Percentiles rank a stretch among this genome's conserved stretches.
Conservation (phyloP, 2,888 invertebrate genomes). For the Horisme vitalbata region DNA sequence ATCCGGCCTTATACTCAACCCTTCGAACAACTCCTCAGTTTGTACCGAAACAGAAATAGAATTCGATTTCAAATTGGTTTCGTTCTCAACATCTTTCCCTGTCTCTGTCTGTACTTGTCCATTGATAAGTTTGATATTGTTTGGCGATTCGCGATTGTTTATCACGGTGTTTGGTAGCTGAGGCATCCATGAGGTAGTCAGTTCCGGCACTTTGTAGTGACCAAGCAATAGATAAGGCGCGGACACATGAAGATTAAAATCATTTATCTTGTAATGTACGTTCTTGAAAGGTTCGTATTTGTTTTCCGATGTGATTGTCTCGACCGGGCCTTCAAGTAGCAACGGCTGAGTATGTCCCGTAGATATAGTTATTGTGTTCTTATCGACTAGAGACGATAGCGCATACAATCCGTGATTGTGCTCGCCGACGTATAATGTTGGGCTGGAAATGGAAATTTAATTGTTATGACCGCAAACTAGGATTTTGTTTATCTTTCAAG, state of each 20-base stretch:
- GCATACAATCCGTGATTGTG: slow-evolving; percentile 93
- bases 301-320: slow-evolving; percentile 45
- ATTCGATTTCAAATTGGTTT: slow-evolving; percentile 68
- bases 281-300: slow-evolving; percentile 78
- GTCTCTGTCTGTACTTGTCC: slow-evolving; percentile 62
- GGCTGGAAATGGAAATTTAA: slow-evolving; percentile 82
- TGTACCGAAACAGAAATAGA: slow-evolving; percentile 81
- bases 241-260: slow-evolving; percentile 67
- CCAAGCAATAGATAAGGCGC: slow-evolving; percentile 82
- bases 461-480: no score
- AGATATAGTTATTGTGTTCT: slow-evolving; percentile 92
- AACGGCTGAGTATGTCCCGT: slow-evolving; percentile 87
- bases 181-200: slow-evolving; percentile 75
- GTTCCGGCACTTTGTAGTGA: slow-evolving; percentile 88
- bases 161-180: slow-evolving; percentile 63
- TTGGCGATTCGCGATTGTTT: slow-evolving; percentile 50
- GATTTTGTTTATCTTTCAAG: no score
- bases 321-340: slow-evolving; percentile 88
- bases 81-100: slow-evolving; percentile 68
- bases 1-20: slow-evolving; percentile 61
- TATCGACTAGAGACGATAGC: slow-evolving; percentile 95
- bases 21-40: slow-evolving; percentile 81
- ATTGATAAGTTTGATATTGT: slow-evolving; percentile 63
- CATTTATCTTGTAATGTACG: slow-evolving; percentile 71
- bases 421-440: slow-evolving; percentile 96